phyloP scores from a whole-genome alignment of 2,797 vertebrate species.

The Telmatherina bonti region DNA sequence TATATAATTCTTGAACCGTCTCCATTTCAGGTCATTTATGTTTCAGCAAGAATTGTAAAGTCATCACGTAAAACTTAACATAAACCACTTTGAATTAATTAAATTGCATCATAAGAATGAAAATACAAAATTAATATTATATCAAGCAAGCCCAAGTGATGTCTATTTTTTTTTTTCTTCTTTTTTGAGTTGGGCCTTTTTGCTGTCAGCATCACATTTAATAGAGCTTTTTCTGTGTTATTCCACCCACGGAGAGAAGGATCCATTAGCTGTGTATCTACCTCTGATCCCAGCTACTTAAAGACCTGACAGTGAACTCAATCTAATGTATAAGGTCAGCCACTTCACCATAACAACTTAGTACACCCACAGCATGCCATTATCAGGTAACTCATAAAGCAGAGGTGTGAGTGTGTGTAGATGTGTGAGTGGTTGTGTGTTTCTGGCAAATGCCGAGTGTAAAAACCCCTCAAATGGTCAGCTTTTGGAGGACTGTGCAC shows the following conservation, averaged over 20 bases:
- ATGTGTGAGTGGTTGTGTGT: slow-evolving; percentile 17
- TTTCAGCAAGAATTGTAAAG: slow-evolving; percentile 2
- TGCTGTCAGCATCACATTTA: slow-evolving; percentile 47
- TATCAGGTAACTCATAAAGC: slow-evolving; percentile 72
- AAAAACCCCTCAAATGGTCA: slow-evolving; percentile 18
- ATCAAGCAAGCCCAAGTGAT: slow-evolving; percentile 31
- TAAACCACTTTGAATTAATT: not conserved
- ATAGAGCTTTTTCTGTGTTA: slow-evolving; percentile 63
- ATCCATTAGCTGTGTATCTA: slow-evolving; percentile 82
- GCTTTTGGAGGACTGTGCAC: not conserved
- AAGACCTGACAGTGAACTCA: slow-evolving; percentile 80
- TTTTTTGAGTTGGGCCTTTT: slow-evolving; percentile 26
- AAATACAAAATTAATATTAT: slow-evolving; percentile 24
- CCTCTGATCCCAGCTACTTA: slow-evolving; percentile 79
- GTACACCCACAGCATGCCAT: slow-evolving; percentile 80
- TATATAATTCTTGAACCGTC: not conserved
- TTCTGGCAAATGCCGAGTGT: slow-evolving; percentile 31
- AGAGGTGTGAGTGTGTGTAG: slow-evolving; percentile 27
- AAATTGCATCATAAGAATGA: slow-evolving; percentile 8
- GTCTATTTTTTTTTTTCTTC: slow-evolving; percentile 45
- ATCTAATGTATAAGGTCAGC: slow-evolving; percentile 82
- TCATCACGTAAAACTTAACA: not conserved
- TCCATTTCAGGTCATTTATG: not conserved
- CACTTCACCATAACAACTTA: slow-evolving; percentile 74
- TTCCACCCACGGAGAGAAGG: slow-evolving; percentile 76